Evolutionary conservation across 2,888 invertebrate genomes (phyloP).

Genomic region (Belgica antarctica): DNA sequence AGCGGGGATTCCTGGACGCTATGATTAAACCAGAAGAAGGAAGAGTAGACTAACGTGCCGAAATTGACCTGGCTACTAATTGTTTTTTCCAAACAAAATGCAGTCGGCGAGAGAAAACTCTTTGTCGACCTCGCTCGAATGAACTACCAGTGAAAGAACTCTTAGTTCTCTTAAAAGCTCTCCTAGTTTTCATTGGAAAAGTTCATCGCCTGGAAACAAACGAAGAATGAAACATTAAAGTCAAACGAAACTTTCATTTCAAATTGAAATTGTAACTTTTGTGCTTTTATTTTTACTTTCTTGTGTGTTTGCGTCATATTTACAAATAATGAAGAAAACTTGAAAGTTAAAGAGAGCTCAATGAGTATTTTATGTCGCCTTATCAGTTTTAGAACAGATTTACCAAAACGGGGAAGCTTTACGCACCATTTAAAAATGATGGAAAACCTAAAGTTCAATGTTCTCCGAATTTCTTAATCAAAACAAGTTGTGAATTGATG

Average conservation of each 20-base stretch:
- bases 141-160: too few species aligned
- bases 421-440: not conserved
- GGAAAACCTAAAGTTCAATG: not conserved
- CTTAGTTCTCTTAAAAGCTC: too few species aligned
- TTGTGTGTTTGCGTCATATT: slow-evolving; percentile 22
- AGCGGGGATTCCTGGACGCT: slow-evolving; percentile 29
- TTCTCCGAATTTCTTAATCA: not conserved
- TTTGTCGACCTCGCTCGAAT: too few species aligned
- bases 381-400: slow-evolving; percentile 1
- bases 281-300: slow-evolving; percentile 7
- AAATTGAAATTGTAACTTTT: not conserved
- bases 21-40: not conserved
- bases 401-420: slow-evolving; percentile 6
- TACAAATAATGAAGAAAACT: slow-evolving; percentile 21
- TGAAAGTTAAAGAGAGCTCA: slow-evolving; percentile 1
- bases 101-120: too few species aligned
- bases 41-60: too few species aligned
- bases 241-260: not conserved
- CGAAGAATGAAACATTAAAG: not conserved
- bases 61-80: too few species aligned
- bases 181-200: not conserved
- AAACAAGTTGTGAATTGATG: not conserved
- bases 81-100: too few species aligned
- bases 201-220: not conserved
- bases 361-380: slow-evolving; percentile 18